Conservation (phyloP, 2,113 vertebrate genomes). For the Lamprologus sp. region DNA sequence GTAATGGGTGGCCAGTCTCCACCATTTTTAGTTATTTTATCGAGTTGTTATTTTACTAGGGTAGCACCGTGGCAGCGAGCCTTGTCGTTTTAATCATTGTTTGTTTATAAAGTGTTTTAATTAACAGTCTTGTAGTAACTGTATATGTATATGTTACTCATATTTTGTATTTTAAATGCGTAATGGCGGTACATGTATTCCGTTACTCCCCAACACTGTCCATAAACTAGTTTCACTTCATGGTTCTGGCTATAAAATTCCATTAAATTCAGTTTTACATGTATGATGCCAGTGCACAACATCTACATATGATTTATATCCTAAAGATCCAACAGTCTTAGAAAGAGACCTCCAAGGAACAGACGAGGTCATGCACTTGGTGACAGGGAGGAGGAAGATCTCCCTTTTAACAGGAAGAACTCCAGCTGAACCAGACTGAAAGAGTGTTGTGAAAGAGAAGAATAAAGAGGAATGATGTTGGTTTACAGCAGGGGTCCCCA, state of each 20-base stretch:
- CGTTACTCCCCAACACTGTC: background rate
- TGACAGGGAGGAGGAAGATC: background rate
- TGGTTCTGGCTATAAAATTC: background rate
- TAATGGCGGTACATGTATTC: background rate
- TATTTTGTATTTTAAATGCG: rapidly evolving
- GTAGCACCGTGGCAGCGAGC: too few relatives aligned
- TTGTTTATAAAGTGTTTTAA: too few relatives aligned
- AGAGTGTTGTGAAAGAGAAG: background rate
- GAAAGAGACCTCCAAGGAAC: background rate
- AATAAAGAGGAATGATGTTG: background rate
- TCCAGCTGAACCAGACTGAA: background rate
- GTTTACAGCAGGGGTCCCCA: background rate
- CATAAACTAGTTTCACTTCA: background rate
- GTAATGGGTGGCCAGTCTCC: too few relatives aligned
- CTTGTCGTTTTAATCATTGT: rapidly evolving
- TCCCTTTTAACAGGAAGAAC: background rate
- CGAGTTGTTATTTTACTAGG: too few relatives aligned
- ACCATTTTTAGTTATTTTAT: too few relatives aligned
- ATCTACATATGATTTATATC: background rate
- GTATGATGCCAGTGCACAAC: background rate
- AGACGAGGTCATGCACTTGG: background rate
- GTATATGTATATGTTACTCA: background rate
- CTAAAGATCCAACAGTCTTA: background rate
- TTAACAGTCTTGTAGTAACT: too few relatives aligned
- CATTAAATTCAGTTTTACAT: background rate